Base-by-base conservation (phyloP, 2,113 vertebrate species). In the Spea multiplicata region DNA sequence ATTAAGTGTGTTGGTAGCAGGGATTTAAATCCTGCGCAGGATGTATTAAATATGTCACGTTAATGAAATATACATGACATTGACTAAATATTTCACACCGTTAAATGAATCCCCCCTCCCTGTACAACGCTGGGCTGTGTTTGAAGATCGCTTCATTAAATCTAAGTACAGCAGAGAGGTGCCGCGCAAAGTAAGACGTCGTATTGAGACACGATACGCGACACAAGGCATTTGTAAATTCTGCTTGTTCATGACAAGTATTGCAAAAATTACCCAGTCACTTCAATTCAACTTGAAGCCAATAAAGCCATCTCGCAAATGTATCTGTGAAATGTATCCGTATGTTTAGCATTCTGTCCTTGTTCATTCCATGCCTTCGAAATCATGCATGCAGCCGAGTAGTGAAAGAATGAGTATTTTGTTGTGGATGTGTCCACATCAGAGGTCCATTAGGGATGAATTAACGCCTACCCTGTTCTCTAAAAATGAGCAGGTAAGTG, bases 101-200 rank as follows among this genome's bases (percentile, higher is more conserved):
- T 30, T 66, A 72, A 79, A 66, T 67, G 57, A 64, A 57, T 48
- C 30, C 49, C 49, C 50, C 45, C 49, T n/a, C 50, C n/a, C 50
- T 4, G 62, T 13, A 55, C 57, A 66, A 48, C 47, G 66, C 49
- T 4, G 61, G 16, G 30, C 17, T 62, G 49, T 17, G 69, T 80
- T 73, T 73, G 77, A 80, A 80, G 77, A 73, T 80, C 45, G 45
- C 77, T 80, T 73, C 64, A 73, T 80, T 80, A 80, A 80, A 80
- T 73, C 14, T 80, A n/a, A 80, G 77, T 67, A 45, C 45, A 80
- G 59, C 13, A 45, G 62, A 79, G 70, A 73, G 77, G 77, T 66
- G 61, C 70, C 30, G 52, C 3, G 70, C 16, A n/a, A 7, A 73
- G 77, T 79, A 61, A 79, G 70, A 57, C 57, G 62, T 13, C 48